Evolutionary conservation across 2,888 invertebrate species (phyloP).

Genomic region (Orthonychiurus folsomi): DNA sequence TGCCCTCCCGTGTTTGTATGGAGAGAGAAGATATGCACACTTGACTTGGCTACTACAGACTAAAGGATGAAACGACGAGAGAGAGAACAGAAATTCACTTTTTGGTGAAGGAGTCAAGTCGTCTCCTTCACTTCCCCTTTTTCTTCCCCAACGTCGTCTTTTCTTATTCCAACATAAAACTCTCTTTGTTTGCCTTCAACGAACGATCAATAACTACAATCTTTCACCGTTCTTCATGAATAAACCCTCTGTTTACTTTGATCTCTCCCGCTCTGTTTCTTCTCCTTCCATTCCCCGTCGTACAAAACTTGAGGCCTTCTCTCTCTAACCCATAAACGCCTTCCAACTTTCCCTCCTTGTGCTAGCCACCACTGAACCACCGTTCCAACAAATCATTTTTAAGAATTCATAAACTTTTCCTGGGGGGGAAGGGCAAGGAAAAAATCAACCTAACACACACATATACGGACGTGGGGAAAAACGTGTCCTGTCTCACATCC

Average conservation of each 20-base stretch:
- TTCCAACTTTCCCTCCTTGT: no score
- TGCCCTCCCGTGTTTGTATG: no score
- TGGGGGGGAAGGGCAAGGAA: no score
- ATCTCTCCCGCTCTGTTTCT: conserved; percentile 11
- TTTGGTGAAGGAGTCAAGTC: not conserved
- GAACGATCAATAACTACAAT: conserved; percentile 23
- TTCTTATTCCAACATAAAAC: conserved; percentile 4
- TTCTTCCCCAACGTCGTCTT: not conserved
- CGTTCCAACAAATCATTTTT: conserved; percentile 16
- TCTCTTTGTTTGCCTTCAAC: conserved; percentile 18
- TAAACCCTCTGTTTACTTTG: conserved; percentile 18
- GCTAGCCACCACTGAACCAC: conserved; percentile 1
- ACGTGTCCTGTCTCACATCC: no score
- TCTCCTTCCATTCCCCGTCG: no score
- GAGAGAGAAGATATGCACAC: not conserved
- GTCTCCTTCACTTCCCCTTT: not conserved
- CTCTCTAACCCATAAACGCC: no score
- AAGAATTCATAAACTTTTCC: conserved; percentile 22
- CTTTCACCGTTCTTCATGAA: conserved; percentile 22
- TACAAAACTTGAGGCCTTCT: no score
- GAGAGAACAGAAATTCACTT: not conserved
- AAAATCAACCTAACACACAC: no score
- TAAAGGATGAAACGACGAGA: not conserved
- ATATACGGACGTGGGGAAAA: no score
- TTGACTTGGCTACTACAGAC: not conserved